A percentile compares a stretch with the other conserved stretches of the same genome.
Conservation (phyloP, 2,888 invertebrate species). For the Nephrocerus scutellatus region DNA sequence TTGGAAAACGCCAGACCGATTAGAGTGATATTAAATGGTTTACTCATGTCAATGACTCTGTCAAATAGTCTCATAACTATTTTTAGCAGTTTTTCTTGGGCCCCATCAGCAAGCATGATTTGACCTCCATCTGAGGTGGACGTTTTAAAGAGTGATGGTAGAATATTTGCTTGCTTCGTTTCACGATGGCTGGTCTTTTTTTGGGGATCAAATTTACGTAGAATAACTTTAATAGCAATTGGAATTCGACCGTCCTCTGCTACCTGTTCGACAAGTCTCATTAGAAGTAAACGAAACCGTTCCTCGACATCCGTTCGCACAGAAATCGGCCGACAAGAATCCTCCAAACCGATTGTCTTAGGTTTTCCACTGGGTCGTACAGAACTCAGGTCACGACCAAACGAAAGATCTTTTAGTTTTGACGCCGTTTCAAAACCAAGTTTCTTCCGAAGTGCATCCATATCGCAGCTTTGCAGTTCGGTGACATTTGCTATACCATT, state of each 20-base stretch:
- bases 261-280: conserved; percentile 63
- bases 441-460: conserved; percentile 55
- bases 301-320: conserved; percentile 67
- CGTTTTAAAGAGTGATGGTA: conserved; percentile 56
- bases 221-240: conserved; percentile 64
- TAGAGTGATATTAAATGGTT: conserved; percentile 72
- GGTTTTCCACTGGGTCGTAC: conserved; percentile 72
- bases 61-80: conserved; percentile 69
- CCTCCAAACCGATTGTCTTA: conserved; percentile 72
- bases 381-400: conserved; percentile 65
- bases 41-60: conserved; percentile 62
- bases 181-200: conserved; percentile 65
- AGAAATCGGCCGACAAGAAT: conserved; percentile 67
- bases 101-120: conserved; percentile 48
- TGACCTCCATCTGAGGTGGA: conserved; percentile 42
- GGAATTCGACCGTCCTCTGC: conserved; percentile 74
- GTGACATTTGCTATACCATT: conserved; percentile 60
- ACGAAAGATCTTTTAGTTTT: conserved; percentile 61
- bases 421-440: conserved; percentile 64
- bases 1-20: conserved; percentile 77
- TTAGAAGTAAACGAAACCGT: conserved; percentile 61
- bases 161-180: conserved; percentile 67
- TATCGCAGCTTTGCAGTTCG: conserved; percentile 59
- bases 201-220: conserved; percentile 63
- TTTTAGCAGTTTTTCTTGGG: conserved; percentile 59